These are phyloP conservation scores for Apodemia duryi DNA, from an alignment of 2,888 invertebrate species.

Conservation along the genomic window DNA sequence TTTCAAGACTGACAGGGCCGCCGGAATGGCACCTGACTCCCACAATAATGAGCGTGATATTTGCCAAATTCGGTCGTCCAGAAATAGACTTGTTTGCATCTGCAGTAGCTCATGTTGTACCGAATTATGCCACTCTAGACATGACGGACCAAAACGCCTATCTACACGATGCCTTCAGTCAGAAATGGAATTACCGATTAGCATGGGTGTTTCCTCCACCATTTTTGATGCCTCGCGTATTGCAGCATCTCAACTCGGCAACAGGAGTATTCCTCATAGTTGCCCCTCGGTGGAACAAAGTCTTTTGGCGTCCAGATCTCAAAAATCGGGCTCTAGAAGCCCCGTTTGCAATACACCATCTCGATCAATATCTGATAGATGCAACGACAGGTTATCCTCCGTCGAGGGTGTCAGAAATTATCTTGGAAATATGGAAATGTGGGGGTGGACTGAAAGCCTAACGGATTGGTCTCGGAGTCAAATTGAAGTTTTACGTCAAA, in stretches of 20 bases:
- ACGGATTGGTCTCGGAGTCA: neutral
- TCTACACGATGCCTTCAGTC: slow-evolving; percentile 32
- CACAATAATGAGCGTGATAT: slow-evolving; percentile 21
- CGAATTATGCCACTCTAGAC: slow-evolving; percentile 12
- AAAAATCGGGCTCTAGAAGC: slow-evolving; percentile 23
- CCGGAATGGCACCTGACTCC: slow-evolving; percentile 24
- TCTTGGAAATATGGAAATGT: slow-evolving; percentile 27
- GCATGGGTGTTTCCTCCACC: slow-evolving; percentile 36
- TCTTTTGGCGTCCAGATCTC: slow-evolving; percentile 35
- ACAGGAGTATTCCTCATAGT: slow-evolving; percentile 23
- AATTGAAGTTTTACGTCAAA: slow-evolving; percentile 9
- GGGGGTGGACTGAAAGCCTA: slow-evolving; percentile 14
- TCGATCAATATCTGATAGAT: slow-evolving; percentile 23
- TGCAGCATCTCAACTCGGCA: slow-evolving; percentile 28
- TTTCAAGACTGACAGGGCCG: slow-evolving; percentile 27
- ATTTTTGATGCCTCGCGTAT: slow-evolving; percentile 28
- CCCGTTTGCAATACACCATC: slow-evolving; percentile 22
- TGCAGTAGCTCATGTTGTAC: slow-evolving; percentile 30
- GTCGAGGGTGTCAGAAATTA: slow-evolving; percentile 20
- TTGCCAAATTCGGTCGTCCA: slow-evolving; percentile 32
- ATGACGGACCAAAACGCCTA: slow-evolving; percentile 26
- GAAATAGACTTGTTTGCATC: slow-evolving; percentile 36
- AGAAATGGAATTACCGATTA: slow-evolving; percentile 28
- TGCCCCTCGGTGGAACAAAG: slow-evolving; percentile 34
- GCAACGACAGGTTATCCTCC: slow-evolving; percentile 25